Conservation (phyloP, 2,888 invertebrate species). For the Temnothorax rugatulus region DNA sequence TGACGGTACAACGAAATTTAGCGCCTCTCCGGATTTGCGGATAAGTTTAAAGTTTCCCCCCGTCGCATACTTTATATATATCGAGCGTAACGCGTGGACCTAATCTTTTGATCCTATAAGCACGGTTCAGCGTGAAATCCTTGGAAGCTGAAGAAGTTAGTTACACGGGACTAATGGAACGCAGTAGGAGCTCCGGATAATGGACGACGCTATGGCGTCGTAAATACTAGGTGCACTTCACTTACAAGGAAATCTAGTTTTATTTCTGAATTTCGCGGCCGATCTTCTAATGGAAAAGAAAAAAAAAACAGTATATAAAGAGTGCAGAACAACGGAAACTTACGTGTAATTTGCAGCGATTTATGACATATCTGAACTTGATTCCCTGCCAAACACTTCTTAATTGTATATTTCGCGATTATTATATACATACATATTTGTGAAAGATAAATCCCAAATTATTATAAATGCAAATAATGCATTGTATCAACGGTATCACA, state of each 20-base stretch:
- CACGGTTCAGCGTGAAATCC: slow-evolving; percentile 68
- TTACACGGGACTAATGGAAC: slow-evolving; percentile 73
- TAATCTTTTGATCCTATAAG: slow-evolving; percentile 73
- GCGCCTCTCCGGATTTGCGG: slow-evolving; percentile 1
- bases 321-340: neutral
- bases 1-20: slow-evolving; percentile 6
- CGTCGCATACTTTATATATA: slow-evolving; percentile 21
- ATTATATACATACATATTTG: neutral
- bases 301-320: neutral
- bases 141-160: slow-evolving; percentile 71
- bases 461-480: neutral
- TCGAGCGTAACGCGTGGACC: slow-evolving; percentile 39
- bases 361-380: slow-evolving; percentile 4
- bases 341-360: neutral
- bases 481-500: neutral
- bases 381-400: neutral
- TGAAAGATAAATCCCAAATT: neutral
- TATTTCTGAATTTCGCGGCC: slow-evolving; percentile 43
- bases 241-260: slow-evolving; percentile 45
- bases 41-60: slow-evolving; percentile 37
- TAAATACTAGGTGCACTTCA: slow-evolving; percentile 48
- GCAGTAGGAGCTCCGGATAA: slow-evolving; percentile 57
- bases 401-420: neutral
- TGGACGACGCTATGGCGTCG: slow-evolving; percentile 46
- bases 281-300: slow-evolving; percentile 28